Conservation (phyloP, 2,113 vertebrate species). For the Oryzias celebensis region DNA sequence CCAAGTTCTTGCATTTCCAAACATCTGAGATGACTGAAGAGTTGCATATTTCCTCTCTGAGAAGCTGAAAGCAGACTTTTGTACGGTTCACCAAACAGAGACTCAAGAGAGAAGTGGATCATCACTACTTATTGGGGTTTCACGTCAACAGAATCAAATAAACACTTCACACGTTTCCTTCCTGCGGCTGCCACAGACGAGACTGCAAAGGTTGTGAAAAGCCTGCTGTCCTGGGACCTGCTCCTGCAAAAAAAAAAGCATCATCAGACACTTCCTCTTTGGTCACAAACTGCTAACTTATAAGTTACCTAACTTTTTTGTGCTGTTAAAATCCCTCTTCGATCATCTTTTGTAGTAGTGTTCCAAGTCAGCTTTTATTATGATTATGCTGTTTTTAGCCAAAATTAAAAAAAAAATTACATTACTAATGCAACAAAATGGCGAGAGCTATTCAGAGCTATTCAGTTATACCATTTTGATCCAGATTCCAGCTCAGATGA, state of each 20-base stretch:
- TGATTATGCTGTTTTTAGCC: no score
- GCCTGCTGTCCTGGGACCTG: background rate
- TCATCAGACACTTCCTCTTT: constrained; percentile 28
- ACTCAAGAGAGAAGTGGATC: constrained; percentile 42
- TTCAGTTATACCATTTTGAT: no score
- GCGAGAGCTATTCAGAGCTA: no score
- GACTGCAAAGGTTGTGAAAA: constrained; percentile 35
- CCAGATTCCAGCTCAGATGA: no score
- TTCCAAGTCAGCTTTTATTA: no score
- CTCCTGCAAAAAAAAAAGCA: constrained; percentile 10
- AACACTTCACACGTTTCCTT: background rate
- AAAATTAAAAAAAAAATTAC: no score
- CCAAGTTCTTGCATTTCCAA: constrained; percentile 5
- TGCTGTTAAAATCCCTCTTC: no score
- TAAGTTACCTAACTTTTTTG: no score
- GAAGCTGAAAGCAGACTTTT: constrained; percentile 21
- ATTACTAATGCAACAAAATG: no score
- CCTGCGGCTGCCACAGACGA: background rate
- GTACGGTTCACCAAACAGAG: constrained; percentile 10
- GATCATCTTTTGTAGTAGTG: no score
- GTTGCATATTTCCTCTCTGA: constrained; percentile 12
- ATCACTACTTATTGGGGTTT: constrained; percentile 24
- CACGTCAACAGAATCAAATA: constrained; percentile 11
- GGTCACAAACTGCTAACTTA: constrained; percentile 15
- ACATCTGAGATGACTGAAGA: constrained; percentile 3